phyloP scores from a whole-genome alignment of 2,888 invertebrate species.

The Luffia ferchaultella region DNA sequence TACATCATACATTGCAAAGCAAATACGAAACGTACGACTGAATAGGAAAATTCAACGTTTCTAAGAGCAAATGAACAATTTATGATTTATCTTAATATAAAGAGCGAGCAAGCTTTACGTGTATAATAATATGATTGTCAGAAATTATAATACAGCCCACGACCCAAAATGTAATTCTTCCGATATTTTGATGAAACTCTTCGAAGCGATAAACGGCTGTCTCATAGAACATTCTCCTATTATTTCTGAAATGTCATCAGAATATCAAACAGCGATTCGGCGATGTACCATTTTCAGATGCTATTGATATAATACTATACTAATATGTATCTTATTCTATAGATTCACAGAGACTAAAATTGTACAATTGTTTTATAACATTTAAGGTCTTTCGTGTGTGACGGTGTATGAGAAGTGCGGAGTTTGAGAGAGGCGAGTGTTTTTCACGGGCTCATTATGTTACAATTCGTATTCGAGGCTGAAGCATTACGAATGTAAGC shows the following conservation, averaged over 20 bases:
- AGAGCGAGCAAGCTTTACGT: too few species aligned
- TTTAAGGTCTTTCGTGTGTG: constrained; percentile 26
- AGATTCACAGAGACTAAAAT: background rate
- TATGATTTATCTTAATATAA: too few species aligned
- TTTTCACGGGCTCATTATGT: constrained; percentile 55
- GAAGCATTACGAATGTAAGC: constrained; percentile 27
- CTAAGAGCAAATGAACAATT: too few species aligned
- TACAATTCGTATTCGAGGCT: constrained; percentile 54
- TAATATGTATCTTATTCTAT: background rate
- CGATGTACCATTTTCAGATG: constrained; percentile 21
- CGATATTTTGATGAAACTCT: constrained; percentile 34
- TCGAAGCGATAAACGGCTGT: constrained; percentile 25
- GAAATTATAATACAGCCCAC: constrained; percentile 21
- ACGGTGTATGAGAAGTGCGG: constrained; percentile 26
- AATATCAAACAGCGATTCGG: constrained; percentile 48
- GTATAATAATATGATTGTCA: constrained; percentile 4
- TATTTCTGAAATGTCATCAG: constrained; percentile 52
- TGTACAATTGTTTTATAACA: constrained; percentile 11
- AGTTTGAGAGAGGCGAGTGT: constrained; percentile 44
- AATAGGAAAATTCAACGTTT: too few species aligned
- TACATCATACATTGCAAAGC: too few species aligned
- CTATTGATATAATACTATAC: constrained; percentile 9
- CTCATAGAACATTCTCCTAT: constrained; percentile 38
- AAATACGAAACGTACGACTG: too few species aligned
- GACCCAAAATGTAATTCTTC: constrained; percentile 18